Percentiles rank a stretch among this genome's conserved stretches.
These are phyloP conservation scores for Machaerirhynchus nigripectus DNA, from an alignment of 2,113 vertebrate species.

Conservation along the genomic window DNA sequence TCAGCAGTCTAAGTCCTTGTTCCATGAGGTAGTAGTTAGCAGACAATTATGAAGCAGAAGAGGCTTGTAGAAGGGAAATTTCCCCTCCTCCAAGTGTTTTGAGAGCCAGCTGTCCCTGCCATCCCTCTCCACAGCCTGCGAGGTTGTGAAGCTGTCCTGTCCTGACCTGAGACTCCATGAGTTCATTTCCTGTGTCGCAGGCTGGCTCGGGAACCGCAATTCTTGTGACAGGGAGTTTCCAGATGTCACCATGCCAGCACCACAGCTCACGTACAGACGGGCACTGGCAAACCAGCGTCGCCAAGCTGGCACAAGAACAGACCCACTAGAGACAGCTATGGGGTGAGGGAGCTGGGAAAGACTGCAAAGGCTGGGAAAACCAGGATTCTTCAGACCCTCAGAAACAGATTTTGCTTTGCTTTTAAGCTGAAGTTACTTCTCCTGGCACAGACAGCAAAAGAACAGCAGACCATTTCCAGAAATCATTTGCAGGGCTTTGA, in stretches of 20 bases:
- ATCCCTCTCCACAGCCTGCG: not conserved
- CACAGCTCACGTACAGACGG: not conserved
- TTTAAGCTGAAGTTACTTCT: not conserved
- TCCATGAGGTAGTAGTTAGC: not conserved
- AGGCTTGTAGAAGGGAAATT: not conserved
- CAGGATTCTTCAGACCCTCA: not conserved
- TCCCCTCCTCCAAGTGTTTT: not conserved
- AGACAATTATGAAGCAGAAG: not conserved
- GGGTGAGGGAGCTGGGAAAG: not conserved
- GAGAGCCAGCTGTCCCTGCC: not conserved
- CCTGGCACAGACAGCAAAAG: not conserved
- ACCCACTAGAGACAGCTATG: not conserved
- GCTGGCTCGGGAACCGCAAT: not conserved
- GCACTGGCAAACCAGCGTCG: not conserved
- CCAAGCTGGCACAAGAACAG: not conserved
- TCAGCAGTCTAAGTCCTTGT: not conserved
- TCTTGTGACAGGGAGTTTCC: slow-evolving; percentile 22
- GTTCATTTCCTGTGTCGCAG: not conserved
- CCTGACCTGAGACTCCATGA: not conserved
- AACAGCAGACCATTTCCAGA: not conserved
- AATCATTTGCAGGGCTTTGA: not conserved
- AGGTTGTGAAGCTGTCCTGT: not conserved
- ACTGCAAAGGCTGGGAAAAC: not conserved
- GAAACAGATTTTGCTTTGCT: not conserved
- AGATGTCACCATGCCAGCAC: not conserved